phyloP scores from a whole-genome alignment of 35 echinoderm and acorn worm species.

The Anneissia japonica region DNA sequence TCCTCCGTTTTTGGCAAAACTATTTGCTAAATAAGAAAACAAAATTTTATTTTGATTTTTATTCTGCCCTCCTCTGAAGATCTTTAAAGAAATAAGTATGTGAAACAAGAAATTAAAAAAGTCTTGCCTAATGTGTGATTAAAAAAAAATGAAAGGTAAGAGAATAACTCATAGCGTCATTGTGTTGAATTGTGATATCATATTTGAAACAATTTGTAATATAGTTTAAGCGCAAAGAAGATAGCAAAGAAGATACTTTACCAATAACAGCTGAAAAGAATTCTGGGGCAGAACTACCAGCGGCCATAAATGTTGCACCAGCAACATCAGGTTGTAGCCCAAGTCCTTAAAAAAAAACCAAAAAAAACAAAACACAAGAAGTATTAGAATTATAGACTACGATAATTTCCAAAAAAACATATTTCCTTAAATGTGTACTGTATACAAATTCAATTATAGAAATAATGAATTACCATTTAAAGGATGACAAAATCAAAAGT shows the following conservation, averaged over 20 bases:
- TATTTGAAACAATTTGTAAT: background rate
- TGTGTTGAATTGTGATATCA: background rate
- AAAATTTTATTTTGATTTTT: no score
- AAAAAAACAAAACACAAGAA: no score
- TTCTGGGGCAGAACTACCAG: constrained; percentile 91
- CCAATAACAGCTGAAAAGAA: constrained; percentile 80
- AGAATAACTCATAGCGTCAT: background rate
- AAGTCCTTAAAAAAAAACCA: constrained; percentile 27
- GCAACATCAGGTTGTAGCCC: constrained; percentile 74
- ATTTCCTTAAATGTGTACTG: no score
- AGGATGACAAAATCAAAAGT: no score
- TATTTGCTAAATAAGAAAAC: no score
- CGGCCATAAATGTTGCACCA: constrained; percentile 93
- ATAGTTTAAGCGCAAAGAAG: background rate
- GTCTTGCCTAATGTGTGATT: background rate
- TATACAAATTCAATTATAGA: no score
- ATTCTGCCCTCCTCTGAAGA: background rate
- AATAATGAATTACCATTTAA: no score
- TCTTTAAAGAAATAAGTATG: background rate
- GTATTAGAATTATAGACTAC: background rate
- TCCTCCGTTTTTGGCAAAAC: no score
- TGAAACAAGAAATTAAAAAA: background rate
- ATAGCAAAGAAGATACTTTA: background rate
- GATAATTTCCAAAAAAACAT: background rate
- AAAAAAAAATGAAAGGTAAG: background rate